A percentile compares a stretch with the other conserved stretches of the same genome.
These are phyloP conservation scores for Drepana arcuata DNA, from an alignment of 1,140 invertebrate genomes.

Conservation along the genomic window DNA sequence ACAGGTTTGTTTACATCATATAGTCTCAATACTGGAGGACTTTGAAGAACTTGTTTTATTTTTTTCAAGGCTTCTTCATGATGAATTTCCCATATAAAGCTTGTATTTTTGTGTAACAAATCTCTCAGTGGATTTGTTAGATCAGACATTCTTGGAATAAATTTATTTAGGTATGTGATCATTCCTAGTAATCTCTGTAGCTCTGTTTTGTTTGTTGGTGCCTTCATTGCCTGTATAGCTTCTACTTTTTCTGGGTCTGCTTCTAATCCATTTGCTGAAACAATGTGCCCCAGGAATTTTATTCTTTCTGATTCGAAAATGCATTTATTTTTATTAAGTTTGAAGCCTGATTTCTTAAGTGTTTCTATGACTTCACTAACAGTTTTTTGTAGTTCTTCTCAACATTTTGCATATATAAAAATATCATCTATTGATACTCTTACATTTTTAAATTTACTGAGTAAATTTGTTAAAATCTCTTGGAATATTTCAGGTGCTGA, in stretches of 20 bases:
- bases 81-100: background rate
- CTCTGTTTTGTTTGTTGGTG: background rate
- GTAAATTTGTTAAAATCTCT: conserved; percentile 10
- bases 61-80: background rate
- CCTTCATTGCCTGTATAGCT: background rate
- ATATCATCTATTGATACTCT: conserved; percentile 10
- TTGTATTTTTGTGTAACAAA: background rate
- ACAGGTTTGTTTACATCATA: background rate
- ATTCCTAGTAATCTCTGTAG: background rate
- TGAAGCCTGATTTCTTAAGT: conserved; percentile 12
- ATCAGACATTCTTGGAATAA: background rate
- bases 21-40: background rate
- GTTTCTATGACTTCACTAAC: conserved; percentile 6
- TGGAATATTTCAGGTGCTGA: conserved; percentile 15
- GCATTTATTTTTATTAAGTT: conserved; percentile 15
- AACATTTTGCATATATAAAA: conserved; percentile 9
- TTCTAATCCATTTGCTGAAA: background rate
- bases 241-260: background rate
- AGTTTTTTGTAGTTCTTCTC: conserved; percentile 9
- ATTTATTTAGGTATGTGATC: background rate
- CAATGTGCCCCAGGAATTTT: background rate
- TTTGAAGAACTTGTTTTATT: background rate
- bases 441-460: conserved; percentile 13
- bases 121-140: background rate
- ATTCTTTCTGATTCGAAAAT: conserved; percentile 5